Evolutionary conservation across 2,113 vertebrate genomes (phyloP).

Genomic region (Sula dactylatra): DNA sequence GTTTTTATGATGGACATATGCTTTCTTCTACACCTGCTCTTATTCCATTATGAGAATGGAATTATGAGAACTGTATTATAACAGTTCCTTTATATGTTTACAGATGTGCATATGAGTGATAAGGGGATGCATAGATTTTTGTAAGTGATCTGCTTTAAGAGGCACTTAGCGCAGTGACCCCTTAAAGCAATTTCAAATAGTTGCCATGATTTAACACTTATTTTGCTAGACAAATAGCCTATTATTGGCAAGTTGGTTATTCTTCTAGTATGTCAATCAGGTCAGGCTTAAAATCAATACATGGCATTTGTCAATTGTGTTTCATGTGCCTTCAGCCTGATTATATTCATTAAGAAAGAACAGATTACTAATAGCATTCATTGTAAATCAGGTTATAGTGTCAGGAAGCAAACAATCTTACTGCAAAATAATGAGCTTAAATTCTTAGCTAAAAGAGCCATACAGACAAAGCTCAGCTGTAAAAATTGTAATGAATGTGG

Average conservation of each 20-base stretch:
- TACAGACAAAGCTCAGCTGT: constrained; percentile 19
- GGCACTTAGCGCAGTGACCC: constrained; percentile 10
- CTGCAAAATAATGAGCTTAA: constrained; percentile 49
- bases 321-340: constrained; percentile 4
- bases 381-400: constrained; percentile 25
- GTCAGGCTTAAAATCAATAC: constrained; percentile 60
- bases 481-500: background rate
- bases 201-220: constrained; percentile 47
- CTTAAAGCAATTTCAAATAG: constrained; percentile 52
- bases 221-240: constrained; percentile 49
- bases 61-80: too few species aligned
- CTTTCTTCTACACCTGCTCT: background rate
- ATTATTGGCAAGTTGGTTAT: constrained; percentile 53
- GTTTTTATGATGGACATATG: fast-evolving
- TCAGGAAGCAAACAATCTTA: constrained; percentile 44
- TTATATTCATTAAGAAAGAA: constrained; percentile 35
- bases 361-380: background rate
- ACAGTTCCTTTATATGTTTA: background rate
- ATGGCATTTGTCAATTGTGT: constrained; percentile 6
- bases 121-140: background rate
- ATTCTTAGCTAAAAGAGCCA: constrained; percentile 1
- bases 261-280: constrained; percentile 38
- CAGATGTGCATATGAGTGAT: background rate
- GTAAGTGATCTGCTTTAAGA: constrained; percentile 19
- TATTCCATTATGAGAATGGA: too few species aligned